Percentiles rank a stretch among this genome's conserved stretches.
These are phyloP conservation scores for Marmota flaviventris DNA, from an alignment of 2,113 vertebrate genomes.

Conservation along the genomic window DNA sequence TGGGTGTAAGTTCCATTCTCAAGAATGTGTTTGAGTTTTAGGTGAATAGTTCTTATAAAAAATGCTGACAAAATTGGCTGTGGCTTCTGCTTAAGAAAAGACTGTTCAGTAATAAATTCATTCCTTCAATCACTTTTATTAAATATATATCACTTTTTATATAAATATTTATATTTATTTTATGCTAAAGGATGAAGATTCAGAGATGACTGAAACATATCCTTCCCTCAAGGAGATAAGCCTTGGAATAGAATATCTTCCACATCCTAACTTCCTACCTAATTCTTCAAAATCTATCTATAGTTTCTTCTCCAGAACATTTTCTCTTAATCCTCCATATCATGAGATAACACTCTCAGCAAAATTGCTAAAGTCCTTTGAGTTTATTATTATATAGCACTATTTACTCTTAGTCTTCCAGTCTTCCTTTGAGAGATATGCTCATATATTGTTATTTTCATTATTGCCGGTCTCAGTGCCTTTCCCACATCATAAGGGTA, in stretches of 20 bases:
- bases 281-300: constrained; percentile 32
- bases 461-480: background rate
- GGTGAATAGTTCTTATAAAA: constrained; percentile 57
- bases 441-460: constrained; percentile 36
- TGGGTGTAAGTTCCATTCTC: background rate
- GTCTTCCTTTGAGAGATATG: background rate
- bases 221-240: background rate
- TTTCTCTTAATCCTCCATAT: background rate
- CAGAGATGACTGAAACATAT: background rate
- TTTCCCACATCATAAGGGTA: background rate
- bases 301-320: background rate
- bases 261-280: background rate
- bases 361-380: constrained; percentile 35
- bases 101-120: background rate
- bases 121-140: constrained; percentile 51
- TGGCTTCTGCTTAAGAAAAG: constrained; percentile 60
- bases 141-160: background rate
- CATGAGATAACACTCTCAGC: background rate
- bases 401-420: background rate
- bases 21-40: constrained; percentile 46
- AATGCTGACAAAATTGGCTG: constrained; percentile 20
- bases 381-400: background rate
- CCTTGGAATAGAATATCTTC: constrained; percentile 40
- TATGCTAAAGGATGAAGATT: constrained; percentile 20
- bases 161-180: background rate